phyloP scores from a whole-genome alignment of 2,888 invertebrate species.

The Lycia hirtaria region DNA sequence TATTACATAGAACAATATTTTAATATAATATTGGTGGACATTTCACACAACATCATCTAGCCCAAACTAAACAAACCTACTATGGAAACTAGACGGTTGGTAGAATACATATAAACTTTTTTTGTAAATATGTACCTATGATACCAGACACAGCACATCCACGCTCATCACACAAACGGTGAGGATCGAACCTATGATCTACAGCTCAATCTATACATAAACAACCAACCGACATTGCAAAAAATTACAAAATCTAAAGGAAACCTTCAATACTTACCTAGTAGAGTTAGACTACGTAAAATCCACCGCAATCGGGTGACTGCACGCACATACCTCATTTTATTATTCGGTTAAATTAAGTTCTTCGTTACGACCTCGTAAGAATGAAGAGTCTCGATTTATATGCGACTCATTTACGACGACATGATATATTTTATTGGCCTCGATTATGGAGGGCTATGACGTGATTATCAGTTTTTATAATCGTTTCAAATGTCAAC shows the following conservation, averaged over 20 bases:
- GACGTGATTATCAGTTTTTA: slow-evolving; percentile 65
- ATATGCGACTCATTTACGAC: slow-evolving; percentile 65
- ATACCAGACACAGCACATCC: too few relatives aligned
- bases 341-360: slow-evolving; percentile 69
- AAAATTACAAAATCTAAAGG: slow-evolving; percentile 46
- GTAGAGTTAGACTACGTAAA: slow-evolving; percentile 19
- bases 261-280: slow-evolving; percentile 31
- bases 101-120: too few relatives aligned
- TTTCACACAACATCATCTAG: too few relatives aligned
- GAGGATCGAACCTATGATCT: too few relatives aligned
- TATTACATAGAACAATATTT: too few relatives aligned
- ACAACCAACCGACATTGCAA: too few relatives aligned
- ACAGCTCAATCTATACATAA: too few relatives aligned
- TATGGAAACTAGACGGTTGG: too few relatives aligned
- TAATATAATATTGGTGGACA: too few relatives aligned
- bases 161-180: too few relatives aligned
- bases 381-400: slow-evolving; percentile 59
- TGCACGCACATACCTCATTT: slow-evolving; percentile 60
- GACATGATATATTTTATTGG: slow-evolving; percentile 63
- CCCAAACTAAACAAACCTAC: too few relatives aligned
- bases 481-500: slow-evolving; percentile 52
- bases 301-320: slow-evolving; percentile 51
- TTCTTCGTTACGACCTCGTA: slow-evolving; percentile 58
- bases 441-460: slow-evolving; percentile 50
- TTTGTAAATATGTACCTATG: too few relatives aligned